Evolutionary conservation across 2,113 vertebrate genomes (phyloP).

Genomic region (Rhinolophus ferrumequinum): DNA sequence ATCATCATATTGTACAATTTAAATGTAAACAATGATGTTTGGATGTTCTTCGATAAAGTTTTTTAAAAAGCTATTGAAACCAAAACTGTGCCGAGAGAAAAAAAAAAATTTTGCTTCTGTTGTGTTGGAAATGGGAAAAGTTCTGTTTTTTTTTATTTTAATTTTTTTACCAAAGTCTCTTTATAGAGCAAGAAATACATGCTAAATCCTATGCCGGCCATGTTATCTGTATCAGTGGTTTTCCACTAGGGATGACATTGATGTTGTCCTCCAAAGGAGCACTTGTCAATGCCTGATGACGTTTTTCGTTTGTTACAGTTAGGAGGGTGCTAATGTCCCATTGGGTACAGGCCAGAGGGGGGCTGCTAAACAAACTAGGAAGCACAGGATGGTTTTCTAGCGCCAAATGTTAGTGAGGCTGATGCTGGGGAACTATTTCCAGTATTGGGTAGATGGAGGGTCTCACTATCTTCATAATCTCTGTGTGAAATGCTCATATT

Average conservation of each 20-base stretch:
- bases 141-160: not conserved
- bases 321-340: not conserved
- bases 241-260: not conserved
- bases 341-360: not conserved
- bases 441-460: not conserved
- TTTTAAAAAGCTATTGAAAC: not conserved
- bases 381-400: not conserved
- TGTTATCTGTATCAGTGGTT: not conserved
- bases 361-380: not conserved
- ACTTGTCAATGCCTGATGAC: not conserved
- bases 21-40: not conserved
- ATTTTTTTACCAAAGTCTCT: not conserved
- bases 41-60: not conserved
- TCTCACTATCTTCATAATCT: not conserved
- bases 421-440: not conserved
- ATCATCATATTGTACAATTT: not conserved
- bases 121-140: not conserved
- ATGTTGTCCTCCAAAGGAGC: too few relatives aligned
- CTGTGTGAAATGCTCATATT: not conserved
- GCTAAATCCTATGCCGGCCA: not conserved
- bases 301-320: not conserved
- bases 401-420: not conserved
- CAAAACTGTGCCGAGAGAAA: not conserved
- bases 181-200: not conserved
- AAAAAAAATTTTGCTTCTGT: not conserved